A percentile compares a stretch with the other conserved stretches of the same genome.
phyloP scores from a whole-genome alignment of 2,797 vertebrate species.

The Smutsia gigantea region DNA sequence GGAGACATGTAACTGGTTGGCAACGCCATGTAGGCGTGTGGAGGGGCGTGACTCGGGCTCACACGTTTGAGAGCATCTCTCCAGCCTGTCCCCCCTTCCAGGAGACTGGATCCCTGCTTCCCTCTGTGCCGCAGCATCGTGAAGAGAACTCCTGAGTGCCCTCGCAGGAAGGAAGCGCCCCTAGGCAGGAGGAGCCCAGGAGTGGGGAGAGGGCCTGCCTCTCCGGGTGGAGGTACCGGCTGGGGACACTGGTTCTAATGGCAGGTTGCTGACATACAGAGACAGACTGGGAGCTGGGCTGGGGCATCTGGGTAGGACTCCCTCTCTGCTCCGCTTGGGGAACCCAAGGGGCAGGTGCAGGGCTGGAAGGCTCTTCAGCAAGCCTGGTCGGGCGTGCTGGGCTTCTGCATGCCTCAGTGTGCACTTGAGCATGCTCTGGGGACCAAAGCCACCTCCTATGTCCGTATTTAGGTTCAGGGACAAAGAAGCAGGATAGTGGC shows the following conservation, averaged over 20 bases:
- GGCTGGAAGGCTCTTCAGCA: neutral
- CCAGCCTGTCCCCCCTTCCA: neutral
- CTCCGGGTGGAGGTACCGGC: fast-evolving
- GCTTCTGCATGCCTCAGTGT: neutral
- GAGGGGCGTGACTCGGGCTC: fast-evolving
- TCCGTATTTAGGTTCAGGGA: neutral
- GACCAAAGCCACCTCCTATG: neutral
- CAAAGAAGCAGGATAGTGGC: neutral
- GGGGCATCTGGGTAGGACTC: neutral
- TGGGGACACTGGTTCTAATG: fast-evolving
- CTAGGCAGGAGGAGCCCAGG: neutral
- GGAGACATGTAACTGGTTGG: fast-evolving
- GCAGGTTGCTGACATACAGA: fast-evolving
- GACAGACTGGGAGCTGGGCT: neutral
- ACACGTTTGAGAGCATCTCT: neutral
- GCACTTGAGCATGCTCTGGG: neutral
- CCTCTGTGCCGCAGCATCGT: fast-evolving
- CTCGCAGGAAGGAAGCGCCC: neutral
- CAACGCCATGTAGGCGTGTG: fast-evolving
- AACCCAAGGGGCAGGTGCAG: neutral
- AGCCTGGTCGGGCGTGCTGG: neutral
- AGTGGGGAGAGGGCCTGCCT: neutral
- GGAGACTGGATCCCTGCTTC: no score
- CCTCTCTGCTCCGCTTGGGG: neutral
- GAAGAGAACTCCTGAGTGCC: neutral